Percentiles rank a stretch among this genome's conserved stretches.
These are phyloP conservation scores for Mimachlamys varia DNA, from an alignment of 2,888 invertebrate genomes.

Conservation along the genomic window DNA sequence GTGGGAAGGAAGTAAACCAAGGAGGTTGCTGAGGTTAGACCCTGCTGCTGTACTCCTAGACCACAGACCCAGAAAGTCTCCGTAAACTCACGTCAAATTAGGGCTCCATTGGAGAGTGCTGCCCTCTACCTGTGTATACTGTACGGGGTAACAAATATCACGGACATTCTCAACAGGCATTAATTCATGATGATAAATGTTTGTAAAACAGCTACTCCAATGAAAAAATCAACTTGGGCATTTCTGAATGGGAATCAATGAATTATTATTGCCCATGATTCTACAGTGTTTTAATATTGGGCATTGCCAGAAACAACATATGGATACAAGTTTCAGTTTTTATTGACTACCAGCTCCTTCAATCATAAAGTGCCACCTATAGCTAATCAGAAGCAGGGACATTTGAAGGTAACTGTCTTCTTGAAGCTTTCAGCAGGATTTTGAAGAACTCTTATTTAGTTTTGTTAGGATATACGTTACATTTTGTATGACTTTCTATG, in stretches of 20 bases:
- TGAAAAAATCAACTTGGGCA: not conserved
- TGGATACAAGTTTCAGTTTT: not conserved
- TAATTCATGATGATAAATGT: not conserved
- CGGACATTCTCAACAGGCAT: no score
- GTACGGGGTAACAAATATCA: not conserved
- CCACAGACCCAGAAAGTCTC: slow-evolving; percentile 52
- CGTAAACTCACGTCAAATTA: slow-evolving; percentile 46
- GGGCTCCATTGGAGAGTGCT: not conserved
- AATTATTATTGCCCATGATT: not conserved
- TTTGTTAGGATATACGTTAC: no score
- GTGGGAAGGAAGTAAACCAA: slow-evolving; percentile 93
- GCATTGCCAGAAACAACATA: not conserved
- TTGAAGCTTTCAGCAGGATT: no score
- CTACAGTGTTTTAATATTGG: not conserved
- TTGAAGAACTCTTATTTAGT: no score
- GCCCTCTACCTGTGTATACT: not conserved
- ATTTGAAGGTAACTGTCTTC: no score
- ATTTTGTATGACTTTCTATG: not conserved
- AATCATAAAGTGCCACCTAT: no score
- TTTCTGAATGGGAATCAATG: no score
- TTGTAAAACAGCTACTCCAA: not conserved
- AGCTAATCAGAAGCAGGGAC: no score
- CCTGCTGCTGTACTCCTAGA: slow-evolving; percentile 67
- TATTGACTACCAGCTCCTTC: no score
- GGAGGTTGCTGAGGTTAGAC: slow-evolving; percentile 96